Base-by-base conservation (phyloP, 2,113 vertebrate species). In the Shinisaurus crocodilurus region DNA sequence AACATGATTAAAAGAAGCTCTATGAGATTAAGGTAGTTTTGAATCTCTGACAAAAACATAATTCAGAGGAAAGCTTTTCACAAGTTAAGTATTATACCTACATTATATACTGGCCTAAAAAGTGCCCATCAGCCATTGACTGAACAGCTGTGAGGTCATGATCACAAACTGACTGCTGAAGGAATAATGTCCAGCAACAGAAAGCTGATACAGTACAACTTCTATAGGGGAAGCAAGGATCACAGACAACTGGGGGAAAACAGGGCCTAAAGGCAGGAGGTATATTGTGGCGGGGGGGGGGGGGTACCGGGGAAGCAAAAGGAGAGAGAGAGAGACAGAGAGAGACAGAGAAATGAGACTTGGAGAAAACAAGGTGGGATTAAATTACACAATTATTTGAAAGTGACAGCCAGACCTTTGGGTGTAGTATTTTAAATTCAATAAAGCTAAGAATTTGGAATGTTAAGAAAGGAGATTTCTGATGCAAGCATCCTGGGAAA, bases 21-120 rank as follows among this genome's bases (percentile, higher is more conserved):
- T 91, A 89, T 67, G 82, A 87, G 88, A 92, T 94, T 93, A 91
- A 91, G 90, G 91, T 89, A 86, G 90, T 74, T 91, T 95, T 90
- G 79, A 75, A 6, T 95, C 90, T 93, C 77, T 83, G 93, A 91
- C 80, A 87, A 90, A 93, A 93, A 83, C 81, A 93, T 91, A 91
- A 82, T 82, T 23, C 25, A 72, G 15, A 23, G 4, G n/a, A 74
- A 60, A 45, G 43, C 25, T 10, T 72, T 7, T 54, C 18, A 82
- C 29, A 60, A 29, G 29, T 43, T 67, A 23, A 43, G 20, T 3
- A 65, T 7, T 81, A n/a, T 54, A 25, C 27, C 29, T 48, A 69
- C 65, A 65, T 83, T 65, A 65, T 60, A 57, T 82, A 23, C 5
- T 29, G 57, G 60, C 50, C 60, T 63, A 25, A 83, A 9, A 60